Percentiles rank a stretch among this genome's conserved stretches.
Conservation (phyloP, 2,113 vertebrate genomes). For the Octodon degus region DNA sequence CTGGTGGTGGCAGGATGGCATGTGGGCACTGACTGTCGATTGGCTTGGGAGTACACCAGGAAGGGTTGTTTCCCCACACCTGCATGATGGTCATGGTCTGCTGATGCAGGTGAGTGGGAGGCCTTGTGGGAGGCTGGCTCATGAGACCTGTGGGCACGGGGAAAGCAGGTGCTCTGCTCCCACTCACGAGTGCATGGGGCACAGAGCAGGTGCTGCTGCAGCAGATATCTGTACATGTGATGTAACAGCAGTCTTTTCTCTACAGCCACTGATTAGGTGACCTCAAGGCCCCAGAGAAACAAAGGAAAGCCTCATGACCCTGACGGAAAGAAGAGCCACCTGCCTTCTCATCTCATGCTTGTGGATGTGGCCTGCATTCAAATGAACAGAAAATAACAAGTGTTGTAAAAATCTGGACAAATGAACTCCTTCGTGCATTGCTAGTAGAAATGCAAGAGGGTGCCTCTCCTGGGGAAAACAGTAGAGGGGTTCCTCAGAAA, state of each 20-base stretch:
- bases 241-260: constrained; percentile 60
- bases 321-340: not conserved
- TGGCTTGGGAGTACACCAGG: not conserved
- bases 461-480: not conserved
- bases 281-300: not conserved
- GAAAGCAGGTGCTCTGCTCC: not conserved
- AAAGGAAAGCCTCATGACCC: not conserved
- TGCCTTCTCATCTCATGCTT: not conserved
- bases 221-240: not conserved
- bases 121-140: not conserved
- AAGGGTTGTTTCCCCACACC: not conserved
- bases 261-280: not conserved
- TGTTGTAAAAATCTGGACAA: not conserved
- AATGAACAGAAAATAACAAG: not conserved
- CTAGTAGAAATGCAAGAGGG: not conserved
- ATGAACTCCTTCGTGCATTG: not conserved
- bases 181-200: not conserved
- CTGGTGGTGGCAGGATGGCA: constrained; percentile 6
- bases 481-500: not conserved
- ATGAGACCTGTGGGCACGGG: not conserved
- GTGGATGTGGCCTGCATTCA: not conserved
- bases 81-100: not conserved
- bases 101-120: not conserved
- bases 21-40: constrained; percentile 16
- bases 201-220: not conserved